Evolutionary conservation across 2,797 vertebrate species (phyloP).

Genomic region (Hyperoplus immaculatus): DNA sequence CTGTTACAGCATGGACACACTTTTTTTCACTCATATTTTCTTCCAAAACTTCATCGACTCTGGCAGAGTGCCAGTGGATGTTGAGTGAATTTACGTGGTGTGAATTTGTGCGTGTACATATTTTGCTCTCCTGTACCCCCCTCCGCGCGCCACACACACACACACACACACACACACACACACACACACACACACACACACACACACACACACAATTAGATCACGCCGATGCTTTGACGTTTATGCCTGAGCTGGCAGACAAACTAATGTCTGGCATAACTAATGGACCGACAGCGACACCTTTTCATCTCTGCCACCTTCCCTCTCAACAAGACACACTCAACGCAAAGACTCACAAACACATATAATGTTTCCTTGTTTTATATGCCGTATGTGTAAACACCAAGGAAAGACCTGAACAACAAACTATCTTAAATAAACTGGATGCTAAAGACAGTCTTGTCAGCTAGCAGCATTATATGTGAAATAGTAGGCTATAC

Average conservation of each 20-base stretch:
- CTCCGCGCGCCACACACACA: background rate
- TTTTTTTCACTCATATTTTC: background rate
- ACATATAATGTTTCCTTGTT: background rate
- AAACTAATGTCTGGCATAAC: background rate
- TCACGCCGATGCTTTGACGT: constrained; percentile 32
- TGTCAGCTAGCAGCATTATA: constrained; percentile 11
- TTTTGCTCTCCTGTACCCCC: constrained; percentile 9
- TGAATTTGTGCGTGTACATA: constrained; percentile 13
- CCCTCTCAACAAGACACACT: constrained; percentile 7
- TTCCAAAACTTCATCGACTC: background rate
- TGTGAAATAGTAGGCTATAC: constrained; percentile 52
- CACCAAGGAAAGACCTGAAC: background rate
- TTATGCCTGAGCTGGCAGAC: constrained; percentile 24
- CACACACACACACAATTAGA: no score
- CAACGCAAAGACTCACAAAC: background rate
- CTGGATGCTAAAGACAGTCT: background rate
- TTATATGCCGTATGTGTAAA: background rate
- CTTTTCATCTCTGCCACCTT: constrained; percentile 19
- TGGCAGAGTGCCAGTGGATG: background rate
- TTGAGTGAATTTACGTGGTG: constrained; percentile 5
- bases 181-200: background rate
- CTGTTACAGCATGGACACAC: background rate
- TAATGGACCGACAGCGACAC: constrained; percentile 1
- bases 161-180: background rate
- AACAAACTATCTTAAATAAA: constrained; percentile 13